Evolutionary conservation across 2,113 vertebrate genomes (phyloP), one percentile per base, ranked within the genome.

Genomic region (Plotosus lineatus): DNA sequence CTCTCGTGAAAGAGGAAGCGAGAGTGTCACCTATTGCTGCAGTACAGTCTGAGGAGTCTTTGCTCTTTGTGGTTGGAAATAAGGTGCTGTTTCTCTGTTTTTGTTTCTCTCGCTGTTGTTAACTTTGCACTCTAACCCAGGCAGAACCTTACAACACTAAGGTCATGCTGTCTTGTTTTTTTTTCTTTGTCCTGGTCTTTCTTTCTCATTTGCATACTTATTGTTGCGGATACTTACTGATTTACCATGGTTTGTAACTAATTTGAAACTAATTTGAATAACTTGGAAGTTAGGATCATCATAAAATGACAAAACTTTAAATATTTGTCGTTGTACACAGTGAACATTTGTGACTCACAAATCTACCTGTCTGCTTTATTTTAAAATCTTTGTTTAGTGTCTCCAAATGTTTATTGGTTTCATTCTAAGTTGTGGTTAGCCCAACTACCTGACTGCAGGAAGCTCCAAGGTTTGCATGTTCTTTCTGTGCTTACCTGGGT

Each of bases 61-160:
- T 99, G 80, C 87, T 97, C 56, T 96, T 99, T 76, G 65, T 94
- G 0, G 89, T 93, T 2, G 94, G 95, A 86, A 92, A 94, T 86
- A 94, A 97, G 96, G 98, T 98, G 82, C 75, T 9, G 2, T 42
- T 50, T 75, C n/a, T 50, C 11, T 51, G 1, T 73, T 7, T 50
- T 6, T 65, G 55, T 65, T 31, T 51, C 53, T 65, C 51, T 40
- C 14, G 5, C 23, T 69, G 51, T 82, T 56, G 36, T 28, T 2
- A 17, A 11, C 21, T 75, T 10, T 17, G 1, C 51, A 1, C 65
- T 36, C 23, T 14, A 19, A 23, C 14, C 46, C n/a, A 46, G 2
- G 42, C 28, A 23, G n/a, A 69, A 44, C 40, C 65, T 15, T 12
- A n/a, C 26, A 51, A 51, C 12, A 73, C 69, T 23, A 73, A 73